Base-by-base conservation (phyloP, 2,797 vertebrate species). In the Clarias pachynema region DNA sequence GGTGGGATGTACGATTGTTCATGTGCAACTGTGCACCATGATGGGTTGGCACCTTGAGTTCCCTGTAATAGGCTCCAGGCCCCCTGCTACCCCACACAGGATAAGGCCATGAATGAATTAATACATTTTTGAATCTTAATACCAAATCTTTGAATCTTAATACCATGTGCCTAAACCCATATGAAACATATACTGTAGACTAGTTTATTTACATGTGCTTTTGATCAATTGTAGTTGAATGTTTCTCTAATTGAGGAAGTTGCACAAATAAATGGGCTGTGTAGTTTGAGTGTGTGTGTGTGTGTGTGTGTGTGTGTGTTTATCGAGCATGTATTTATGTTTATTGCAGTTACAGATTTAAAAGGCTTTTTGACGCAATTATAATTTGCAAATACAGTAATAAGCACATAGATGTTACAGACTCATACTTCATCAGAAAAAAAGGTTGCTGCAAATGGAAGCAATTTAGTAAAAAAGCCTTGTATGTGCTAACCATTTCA, bases 201-300 rank as follows among this genome's bases (percentile, higher is more conserved):
- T 53, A 59, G 9, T 26, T 79, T 66, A 63, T 66, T 40, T 84
- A n/a, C 72, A 49, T 73, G 24, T 40, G 75, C 24, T 44, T 40
- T 34, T 72, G 56, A 84, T 78, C 81, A 59, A 66, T 81, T 24
- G 44, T 66, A 79, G 78, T 65, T 80, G n/a, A 81, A 40, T 37
- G 5, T 29, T 79, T 68, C 34, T 84, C 56, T 84, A 88, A 87
- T 84, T 84, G 68, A 74, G 60, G 57, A 84, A 60, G 72, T 59
- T 65, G 72, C 40, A 75, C 72, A 83, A 69, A 86, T 84, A 72
- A 83, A 83, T 44, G 5, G 26, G 29, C 18, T 70, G 79, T 16
- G 74, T 72, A 79, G 82, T 81, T 87, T 87, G 79, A 85, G 65
- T 72, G 75, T 79, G 68, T 83, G 56, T 72, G 79, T 81, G 69